Base-by-base conservation (phyloP, 2,113 vertebrate genomes). In the Indicator maculatus region DNA sequence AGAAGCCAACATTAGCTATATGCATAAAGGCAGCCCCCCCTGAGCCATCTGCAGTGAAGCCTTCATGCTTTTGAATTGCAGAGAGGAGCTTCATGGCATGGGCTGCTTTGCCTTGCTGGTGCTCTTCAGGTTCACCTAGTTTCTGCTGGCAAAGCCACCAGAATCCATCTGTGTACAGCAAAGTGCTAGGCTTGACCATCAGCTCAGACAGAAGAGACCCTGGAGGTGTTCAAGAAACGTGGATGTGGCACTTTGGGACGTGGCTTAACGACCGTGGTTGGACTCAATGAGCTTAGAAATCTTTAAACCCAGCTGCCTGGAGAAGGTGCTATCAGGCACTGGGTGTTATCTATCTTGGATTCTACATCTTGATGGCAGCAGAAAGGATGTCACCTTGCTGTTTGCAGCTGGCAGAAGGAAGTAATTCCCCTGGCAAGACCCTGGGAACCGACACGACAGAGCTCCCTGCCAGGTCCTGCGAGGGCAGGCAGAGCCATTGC, bases 401-500 rank as follows among this genome's bases (percentile, higher is more conserved):
- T 18, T 75, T 3, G 0, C 70, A 67, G 41, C 45, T 74, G 76
- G 31, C 31, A 69, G 69, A 21, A 77, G 56, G 45, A 9, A 52
- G 13, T 8, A 28, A 17, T 60, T 80, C 16, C 31, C 17, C 5
- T 26, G 63, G 39, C 28, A 75, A 36, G 28, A 33, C 4, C 4
- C 3, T 0, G 0, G 61, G 67, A 78, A 55, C 1, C 53, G 67
- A 44, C 31, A 16, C 0, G 9, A 14, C 5, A 21, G 65, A 67
- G 11, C 30, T 85, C 28, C 63, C 20, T 0, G 1, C 53, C 3
- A 0, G 6, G 44, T 31, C 55, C 65, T 23, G 1, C 63, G 8
- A 13, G 60, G 67, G 45, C 16, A 14, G 55, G 21, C 23, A 1
- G 0, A 21, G 33, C 38, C 53, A 11, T n/a, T 0, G 9, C n/a